Conservation (phyloP, 1,140 invertebrate species). For the Sesamia nonagrioides region DNA sequence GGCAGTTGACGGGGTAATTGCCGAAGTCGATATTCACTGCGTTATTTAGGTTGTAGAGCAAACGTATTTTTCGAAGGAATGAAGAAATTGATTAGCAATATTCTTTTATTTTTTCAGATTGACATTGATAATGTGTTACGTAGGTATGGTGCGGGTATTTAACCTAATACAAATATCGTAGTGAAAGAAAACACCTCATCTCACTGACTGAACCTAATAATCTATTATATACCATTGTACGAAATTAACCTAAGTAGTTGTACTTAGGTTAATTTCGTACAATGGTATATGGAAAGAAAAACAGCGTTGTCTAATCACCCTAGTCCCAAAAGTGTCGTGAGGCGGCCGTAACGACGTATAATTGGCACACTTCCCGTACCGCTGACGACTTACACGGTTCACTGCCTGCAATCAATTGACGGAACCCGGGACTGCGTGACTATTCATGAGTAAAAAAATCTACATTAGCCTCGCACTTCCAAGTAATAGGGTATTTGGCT, state of each 20-base stretch:
- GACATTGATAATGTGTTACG: too few species aligned
- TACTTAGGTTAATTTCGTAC: too few species aligned
- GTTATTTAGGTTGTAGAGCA: too few species aligned
- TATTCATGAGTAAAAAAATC: slow-evolving; percentile 45
- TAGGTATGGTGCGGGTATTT: too few species aligned
- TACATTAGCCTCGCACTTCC: slow-evolving; percentile 29
- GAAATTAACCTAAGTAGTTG: slow-evolving; percentile 2
- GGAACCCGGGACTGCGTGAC: slow-evolving; percentile 31
- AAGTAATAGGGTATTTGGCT: slow-evolving; percentile 22
- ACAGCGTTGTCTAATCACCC: slow-evolving; percentile 5
- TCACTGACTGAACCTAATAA: not conserved
- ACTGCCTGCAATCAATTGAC: slow-evolving; percentile 38
- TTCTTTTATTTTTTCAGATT: too few species aligned
- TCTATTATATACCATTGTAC: not conserved
- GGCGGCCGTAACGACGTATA: slow-evolving; percentile 36
- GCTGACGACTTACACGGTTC: slow-evolving; percentile 33
- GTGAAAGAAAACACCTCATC: not conserved
- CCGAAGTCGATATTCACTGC: too few species aligned
- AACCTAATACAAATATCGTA: not conserved
- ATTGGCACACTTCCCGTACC: slow-evolving; percentile 54
- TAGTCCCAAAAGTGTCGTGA: slow-evolving; percentile 19
- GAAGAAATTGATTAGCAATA: too few species aligned
- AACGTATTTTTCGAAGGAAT: too few species aligned
- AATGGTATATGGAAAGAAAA: slow-evolving; percentile 8
- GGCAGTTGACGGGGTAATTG: too few species aligned